Percentiles rank a stretch among this genome's conserved stretches.
Conservation (phyloP, 2,888 invertebrate genomes). For the Serripes groenlandicus region DNA sequence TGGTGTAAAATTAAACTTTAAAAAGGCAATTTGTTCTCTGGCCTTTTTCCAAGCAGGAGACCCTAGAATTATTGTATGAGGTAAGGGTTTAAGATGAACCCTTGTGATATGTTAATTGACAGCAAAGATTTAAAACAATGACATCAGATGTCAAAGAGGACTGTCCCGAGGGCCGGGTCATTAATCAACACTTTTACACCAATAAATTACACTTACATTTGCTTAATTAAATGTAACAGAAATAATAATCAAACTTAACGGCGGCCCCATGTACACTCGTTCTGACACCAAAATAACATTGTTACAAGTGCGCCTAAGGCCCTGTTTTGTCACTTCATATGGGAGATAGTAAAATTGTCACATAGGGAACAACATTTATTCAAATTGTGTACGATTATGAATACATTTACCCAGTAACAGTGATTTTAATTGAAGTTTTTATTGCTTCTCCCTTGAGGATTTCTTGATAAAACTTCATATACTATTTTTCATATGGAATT, state of each 20-base stretch:
- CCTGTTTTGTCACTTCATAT: not conserved
- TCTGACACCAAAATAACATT: not conserved
- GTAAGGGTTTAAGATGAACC: not conserved
- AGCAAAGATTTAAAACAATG: slow-evolving; percentile 13
- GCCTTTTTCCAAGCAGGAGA: too few relatives aligned
- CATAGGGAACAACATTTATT: too few relatives aligned
- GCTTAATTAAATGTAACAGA: slow-evolving; percentile 15
- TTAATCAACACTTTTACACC: slow-evolving; percentile 4
- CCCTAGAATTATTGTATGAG: too few relatives aligned
- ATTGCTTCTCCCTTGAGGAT: too few relatives aligned
- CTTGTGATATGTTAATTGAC: slow-evolving; percentile 24
- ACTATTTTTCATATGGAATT: too few relatives aligned
- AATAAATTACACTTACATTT: slow-evolving; percentile 15
- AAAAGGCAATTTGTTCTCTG: too few relatives aligned
- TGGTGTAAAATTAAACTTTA: too few relatives aligned
- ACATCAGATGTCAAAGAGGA: slow-evolving; percentile 12
- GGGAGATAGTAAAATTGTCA: not conserved
- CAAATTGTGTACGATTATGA: too few relatives aligned
- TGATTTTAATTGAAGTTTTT: too few relatives aligned
- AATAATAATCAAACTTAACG: slow-evolving; percentile 1
- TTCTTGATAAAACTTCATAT: too few relatives aligned
- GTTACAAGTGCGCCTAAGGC: not conserved
- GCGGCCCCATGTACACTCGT: not conserved
- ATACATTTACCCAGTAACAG: too few relatives aligned
- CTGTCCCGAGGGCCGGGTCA: not conserved